Percentiles rank a stretch among this genome's conserved stretches.
These are phyloP conservation scores for Parazoanthus swiftii DNA, from an alignment of 92 coral and sea anemone genomes.

Conservation along the genomic window DNA sequence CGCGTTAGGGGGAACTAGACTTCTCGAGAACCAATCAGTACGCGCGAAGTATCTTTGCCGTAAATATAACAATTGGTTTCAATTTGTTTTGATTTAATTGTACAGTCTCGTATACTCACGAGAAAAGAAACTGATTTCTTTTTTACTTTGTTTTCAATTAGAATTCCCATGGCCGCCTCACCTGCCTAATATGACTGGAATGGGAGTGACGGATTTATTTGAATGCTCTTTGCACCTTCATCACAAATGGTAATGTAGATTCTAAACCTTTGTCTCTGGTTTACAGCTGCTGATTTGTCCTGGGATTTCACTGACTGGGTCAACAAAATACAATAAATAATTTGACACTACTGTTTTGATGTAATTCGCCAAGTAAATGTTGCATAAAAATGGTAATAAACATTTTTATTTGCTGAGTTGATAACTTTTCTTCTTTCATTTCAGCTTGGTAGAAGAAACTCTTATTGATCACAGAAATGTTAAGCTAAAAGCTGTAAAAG, in stretches of 20 bases:
- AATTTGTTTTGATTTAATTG: neutral
- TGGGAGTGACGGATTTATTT: conserved; percentile 53
- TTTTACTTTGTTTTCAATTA: conserved; percentile 10
- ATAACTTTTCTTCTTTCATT: conserved; percentile 12
- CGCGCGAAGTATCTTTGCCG: no score
- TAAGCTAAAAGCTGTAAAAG: conserved; percentile 91
- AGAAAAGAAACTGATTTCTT: neutral
- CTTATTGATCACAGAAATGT: conserved; percentile 87
- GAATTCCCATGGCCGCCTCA: conserved; percentile 80
- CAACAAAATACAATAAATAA: no score
- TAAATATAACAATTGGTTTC: no score
- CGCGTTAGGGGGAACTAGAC: no score
- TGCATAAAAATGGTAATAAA: no score
- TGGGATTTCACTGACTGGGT: neutral
- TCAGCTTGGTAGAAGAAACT: conserved; percentile 80
- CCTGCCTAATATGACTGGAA: conserved; percentile 73
- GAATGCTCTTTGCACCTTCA: conserved; percentile 72
- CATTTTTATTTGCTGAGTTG: neutral
- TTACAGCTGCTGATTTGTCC: neutral
- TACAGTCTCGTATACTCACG: neutral
- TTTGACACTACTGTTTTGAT: no score
- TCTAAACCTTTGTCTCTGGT: neutral
- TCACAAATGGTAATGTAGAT: conserved; percentile 67
- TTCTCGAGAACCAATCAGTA: no score
- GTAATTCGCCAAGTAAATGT: no score